Conservation (phyloP, 2,888 invertebrate genomes). For the Cataglyphis livida region DNA sequence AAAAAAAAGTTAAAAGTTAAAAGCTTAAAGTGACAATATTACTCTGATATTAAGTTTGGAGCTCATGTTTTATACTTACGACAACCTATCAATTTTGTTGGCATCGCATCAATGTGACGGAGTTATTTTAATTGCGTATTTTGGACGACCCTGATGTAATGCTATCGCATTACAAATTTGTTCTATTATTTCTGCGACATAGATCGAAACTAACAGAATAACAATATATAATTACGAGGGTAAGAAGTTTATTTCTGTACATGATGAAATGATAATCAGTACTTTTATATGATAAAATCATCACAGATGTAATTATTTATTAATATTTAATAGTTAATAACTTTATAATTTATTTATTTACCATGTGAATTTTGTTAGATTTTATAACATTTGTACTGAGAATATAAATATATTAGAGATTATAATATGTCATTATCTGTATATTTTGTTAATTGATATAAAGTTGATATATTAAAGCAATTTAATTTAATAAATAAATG, state of each 20-base stretch:
- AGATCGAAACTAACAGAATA: slow-evolving; percentile 7
- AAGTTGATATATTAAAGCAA: neutral
- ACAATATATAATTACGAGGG: slow-evolving; percentile 54
- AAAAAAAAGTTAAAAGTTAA: no score
- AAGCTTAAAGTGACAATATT: neutral
- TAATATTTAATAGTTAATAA: neutral
- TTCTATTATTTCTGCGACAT: slow-evolving; percentile 23
- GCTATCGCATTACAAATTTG: slow-evolving; percentile 47
- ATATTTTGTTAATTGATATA: neutral
- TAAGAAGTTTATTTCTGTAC: slow-evolving; percentile 31
- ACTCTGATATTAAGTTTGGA: neutral
- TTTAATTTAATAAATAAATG: neutral
- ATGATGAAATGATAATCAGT: slow-evolving; percentile 20
- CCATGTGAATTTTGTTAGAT: neutral
- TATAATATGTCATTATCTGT: neutral
- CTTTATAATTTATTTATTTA: neutral
- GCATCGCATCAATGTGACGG: slow-evolving; percentile 63
- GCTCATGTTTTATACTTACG: slow-evolving; percentile 52
- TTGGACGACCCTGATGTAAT: slow-evolving; percentile 64
- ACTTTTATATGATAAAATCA: slow-evolving; percentile 59
- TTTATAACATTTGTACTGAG: neutral
- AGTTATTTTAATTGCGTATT: slow-evolving; percentile 76
- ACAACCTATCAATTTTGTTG: slow-evolving; percentile 73
- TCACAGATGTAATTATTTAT: neutral
- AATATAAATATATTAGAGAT: neutral